These are phyloP conservation scores for Aythya baeri DNA, from an alignment of 2,113 vertebrate genomes.

Conservation along the genomic window DNA sequence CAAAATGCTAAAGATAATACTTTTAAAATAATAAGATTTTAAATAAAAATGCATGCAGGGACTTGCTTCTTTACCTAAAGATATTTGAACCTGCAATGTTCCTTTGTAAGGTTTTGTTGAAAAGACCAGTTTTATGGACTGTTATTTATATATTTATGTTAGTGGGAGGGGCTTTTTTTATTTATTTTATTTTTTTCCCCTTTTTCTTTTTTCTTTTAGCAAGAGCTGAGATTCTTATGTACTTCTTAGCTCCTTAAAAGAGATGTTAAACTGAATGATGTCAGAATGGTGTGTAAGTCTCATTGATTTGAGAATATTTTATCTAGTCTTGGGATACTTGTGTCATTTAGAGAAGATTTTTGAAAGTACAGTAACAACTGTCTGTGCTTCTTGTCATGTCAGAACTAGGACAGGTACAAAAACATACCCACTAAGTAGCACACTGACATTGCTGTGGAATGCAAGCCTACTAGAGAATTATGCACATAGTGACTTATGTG, in stretches of 20 bases:
- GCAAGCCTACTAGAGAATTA: neutral
- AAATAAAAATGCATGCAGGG: neutral
- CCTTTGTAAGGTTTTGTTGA: neutral
- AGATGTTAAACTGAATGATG: neutral
- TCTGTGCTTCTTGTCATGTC: neutral
- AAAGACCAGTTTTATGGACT: neutral
- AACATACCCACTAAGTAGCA: neutral
- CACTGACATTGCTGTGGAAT: neutral
- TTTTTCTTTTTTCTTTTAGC: neutral
- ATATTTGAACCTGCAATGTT: neutral
- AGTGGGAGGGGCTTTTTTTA: too few relatives aligned
- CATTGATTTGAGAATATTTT: neutral
- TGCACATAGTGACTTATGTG: neutral
- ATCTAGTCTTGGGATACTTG: neutral
- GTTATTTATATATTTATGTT: neutral
- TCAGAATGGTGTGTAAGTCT: neutral
- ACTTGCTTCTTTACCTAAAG: neutral
- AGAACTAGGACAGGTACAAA: neutral
- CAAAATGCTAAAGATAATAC: neutral
- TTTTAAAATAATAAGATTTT: neutral
- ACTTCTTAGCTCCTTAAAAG: neutral
- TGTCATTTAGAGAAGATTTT: neutral
- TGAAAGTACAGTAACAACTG: neutral
- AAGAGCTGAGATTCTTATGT: neutral
- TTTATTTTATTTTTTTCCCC: too few relatives aligned